A percentile compares a stretch with the other conserved stretches of the same genome.
These are phyloP conservation scores for Leptodactylus fuscus DNA, from an alignment of 2,113 vertebrate genomes.

Conservation along the genomic window DNA sequence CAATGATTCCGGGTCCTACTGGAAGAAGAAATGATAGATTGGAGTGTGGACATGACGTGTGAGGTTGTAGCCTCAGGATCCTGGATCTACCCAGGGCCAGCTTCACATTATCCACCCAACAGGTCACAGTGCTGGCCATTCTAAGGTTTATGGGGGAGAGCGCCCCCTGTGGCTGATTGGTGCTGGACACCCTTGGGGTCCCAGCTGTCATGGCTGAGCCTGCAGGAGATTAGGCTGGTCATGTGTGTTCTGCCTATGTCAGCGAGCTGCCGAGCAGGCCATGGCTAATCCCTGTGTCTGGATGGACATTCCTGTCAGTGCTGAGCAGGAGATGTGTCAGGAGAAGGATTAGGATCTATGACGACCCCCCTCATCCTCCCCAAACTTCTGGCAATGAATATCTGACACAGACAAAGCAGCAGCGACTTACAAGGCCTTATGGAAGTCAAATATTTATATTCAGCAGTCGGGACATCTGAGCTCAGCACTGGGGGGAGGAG, in stretches of 20 bases:
- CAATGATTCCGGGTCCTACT: too few relatives aligned
- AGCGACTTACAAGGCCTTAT: slow-evolving; percentile 50
- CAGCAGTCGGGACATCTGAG: neutral
- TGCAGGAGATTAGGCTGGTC: neutral
- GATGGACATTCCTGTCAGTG: slow-evolving; percentile 6
- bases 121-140: too few relatives aligned
- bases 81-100: too few relatives aligned
- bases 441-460: slow-evolving; percentile 32
- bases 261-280: neutral
- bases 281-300: slow-evolving; percentile 21
- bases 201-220: neutral
- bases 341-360: slow-evolving; percentile 4
- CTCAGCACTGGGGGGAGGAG: neutral
- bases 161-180: too few relatives aligned
- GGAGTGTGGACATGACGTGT: too few relatives aligned
- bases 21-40: too few relatives aligned
- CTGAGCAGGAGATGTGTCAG: slow-evolving; percentile 28
- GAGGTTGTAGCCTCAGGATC: too few relatives aligned
- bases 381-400: neutral
- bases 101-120: too few relatives aligned
- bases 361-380: neutral
- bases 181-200: too few relatives aligned
- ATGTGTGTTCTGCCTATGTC: neutral
- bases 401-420: slow-evolving; percentile 22
- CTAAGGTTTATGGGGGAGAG: too few relatives aligned